Conservation (phyloP, 2,888 invertebrate species). For the Tenthredo notha region DNA sequence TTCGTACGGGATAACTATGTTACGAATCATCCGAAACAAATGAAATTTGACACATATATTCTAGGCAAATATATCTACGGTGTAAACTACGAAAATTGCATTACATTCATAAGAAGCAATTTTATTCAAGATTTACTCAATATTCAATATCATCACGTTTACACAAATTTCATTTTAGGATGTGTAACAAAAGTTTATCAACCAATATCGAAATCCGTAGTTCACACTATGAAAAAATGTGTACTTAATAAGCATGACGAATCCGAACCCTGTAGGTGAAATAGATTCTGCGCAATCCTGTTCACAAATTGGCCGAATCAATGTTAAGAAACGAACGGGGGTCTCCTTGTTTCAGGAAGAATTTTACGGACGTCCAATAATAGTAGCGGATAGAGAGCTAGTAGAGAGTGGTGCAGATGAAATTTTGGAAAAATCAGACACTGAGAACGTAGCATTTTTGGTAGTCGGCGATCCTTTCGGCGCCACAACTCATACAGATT, state of each 20-base stretch:
- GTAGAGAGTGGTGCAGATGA: constrained; percentile 95
- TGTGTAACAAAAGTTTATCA: neutral
- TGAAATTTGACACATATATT: neutral
- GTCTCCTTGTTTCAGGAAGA: constrained; percentile 86
- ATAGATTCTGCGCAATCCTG: neutral
- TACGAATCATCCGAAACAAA: neutral
- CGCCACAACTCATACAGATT: constrained; percentile 98
- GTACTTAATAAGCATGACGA: neutral
- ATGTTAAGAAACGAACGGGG: neutral
- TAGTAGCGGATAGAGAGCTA: constrained; percentile 95
- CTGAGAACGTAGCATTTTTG: constrained; percentile 90
- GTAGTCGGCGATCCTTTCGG: constrained; percentile 99
- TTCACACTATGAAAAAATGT: neutral
- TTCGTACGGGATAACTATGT: neutral
- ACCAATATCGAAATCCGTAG: neutral
- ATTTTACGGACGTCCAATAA: constrained; percentile 91
- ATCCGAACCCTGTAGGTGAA: neutral
- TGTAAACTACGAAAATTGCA: neutral
- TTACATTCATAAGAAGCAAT: neutral
- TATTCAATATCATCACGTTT: neutral
- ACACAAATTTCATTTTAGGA: neutral
- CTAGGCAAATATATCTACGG: neutral
- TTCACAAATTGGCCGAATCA: neutral
- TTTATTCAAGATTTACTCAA: neutral
- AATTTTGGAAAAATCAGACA: constrained; percentile 88